These are phyloP conservation scores for Hemicentrotus pulcherrimus DNA, from an alignment of 35 echinoderm and acorn worm species.

Conservation along the genomic window DNA sequence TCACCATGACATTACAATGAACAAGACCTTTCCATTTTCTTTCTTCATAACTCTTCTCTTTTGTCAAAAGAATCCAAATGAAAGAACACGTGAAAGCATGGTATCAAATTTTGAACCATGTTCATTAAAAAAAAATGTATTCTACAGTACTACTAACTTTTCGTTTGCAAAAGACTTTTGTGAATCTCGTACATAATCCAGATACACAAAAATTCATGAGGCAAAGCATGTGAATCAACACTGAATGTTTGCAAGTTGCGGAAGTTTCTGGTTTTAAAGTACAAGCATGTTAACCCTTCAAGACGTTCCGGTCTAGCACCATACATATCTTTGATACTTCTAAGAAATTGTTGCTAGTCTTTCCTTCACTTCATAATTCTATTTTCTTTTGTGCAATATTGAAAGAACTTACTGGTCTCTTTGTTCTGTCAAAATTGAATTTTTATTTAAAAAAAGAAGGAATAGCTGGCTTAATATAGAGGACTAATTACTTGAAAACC, in stretches of 20 bases:
- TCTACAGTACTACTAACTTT: background rate
- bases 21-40: background rate
- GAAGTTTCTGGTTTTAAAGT: background rate
- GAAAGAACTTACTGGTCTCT: no score
- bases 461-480: no score
- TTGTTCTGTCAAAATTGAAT: no score
- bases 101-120: background rate
- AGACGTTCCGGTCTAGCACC: background rate
- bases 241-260: background rate
- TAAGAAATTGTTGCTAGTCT: no score
- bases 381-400: no score
- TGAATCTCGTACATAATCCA: background rate
- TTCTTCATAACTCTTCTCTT: background rate
- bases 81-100: background rate
- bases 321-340: background rate
- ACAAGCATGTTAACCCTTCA: background rate
- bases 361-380: no score
- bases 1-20: background rate
- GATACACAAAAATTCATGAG: background rate
- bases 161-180: background rate
- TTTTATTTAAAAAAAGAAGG: no score
- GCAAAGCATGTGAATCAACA: background rate
- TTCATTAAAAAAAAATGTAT: background rate
- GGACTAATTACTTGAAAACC: no score
- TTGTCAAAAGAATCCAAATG: background rate